Conservation (phyloP, 2,888 invertebrate species). For the Encarsia formosa region DNA sequence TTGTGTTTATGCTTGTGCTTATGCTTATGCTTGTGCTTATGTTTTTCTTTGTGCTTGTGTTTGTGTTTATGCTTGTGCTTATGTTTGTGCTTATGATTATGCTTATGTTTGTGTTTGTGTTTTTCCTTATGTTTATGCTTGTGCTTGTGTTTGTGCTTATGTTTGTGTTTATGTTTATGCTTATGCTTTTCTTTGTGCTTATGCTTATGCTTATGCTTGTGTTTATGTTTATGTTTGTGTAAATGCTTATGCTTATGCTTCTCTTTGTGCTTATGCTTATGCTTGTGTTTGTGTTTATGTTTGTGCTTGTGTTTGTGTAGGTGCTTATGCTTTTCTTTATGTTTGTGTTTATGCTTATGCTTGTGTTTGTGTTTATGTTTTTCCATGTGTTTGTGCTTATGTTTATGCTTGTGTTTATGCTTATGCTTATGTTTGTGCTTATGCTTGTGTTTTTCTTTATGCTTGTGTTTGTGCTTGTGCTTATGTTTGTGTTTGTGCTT, state of each 20-base stretch:
- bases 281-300: conserved; percentile 15
- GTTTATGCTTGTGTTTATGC: conserved; percentile 15
- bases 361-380: conserved; percentile 20
- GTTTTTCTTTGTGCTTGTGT: conserved; percentile 16
- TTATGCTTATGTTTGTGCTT: conserved; percentile 14
- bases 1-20: background rate
- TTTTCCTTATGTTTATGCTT: conserved; percentile 10
- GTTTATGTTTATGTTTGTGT: conserved; percentile 15
- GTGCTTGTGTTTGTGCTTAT: conserved; percentile 15
- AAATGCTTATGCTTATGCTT: conserved; percentile 17
- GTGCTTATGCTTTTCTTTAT: conserved; percentile 18
- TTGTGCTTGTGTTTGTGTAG: conserved; percentile 15
- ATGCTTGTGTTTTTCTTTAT: conserved; percentile 12
- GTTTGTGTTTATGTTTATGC: conserved; percentile 14
- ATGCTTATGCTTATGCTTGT: conserved; percentile 15
- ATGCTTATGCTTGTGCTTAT: conserved; percentile 15
- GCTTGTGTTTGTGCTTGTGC: conserved; percentile 8
- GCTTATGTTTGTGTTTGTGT: conserved; percentile 16
- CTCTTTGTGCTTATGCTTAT: conserved; percentile 16
- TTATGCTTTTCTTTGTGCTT: conserved; percentile 14
- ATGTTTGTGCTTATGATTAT: conserved; percentile 11
- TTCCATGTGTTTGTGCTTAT: conserved; percentile 16
- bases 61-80: conserved; percentile 16
- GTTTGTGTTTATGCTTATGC: conserved; percentile 21
- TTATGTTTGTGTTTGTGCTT: conserved; percentile 2